phyloP scores from a whole-genome alignment of 2,113 vertebrate genomes.

The Clarias gariepinus region DNA sequence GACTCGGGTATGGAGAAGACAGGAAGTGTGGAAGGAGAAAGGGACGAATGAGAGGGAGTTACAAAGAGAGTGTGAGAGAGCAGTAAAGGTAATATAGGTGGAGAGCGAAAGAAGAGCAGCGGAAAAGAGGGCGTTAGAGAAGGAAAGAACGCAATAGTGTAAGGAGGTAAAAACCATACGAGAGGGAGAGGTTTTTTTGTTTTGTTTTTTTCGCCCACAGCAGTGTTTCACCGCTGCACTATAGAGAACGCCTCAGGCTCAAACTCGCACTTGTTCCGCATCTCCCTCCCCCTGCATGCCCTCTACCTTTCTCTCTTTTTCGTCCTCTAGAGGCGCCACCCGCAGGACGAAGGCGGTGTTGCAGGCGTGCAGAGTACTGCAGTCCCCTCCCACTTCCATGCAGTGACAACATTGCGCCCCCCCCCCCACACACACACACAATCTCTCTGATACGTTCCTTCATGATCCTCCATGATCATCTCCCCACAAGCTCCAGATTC shows the following conservation, averaged over 20 bases:
- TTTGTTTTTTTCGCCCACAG: constrained; percentile 27
- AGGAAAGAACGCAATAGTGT: background rate
- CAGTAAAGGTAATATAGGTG: constrained; percentile 16
- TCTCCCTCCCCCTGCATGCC: constrained; percentile 21
- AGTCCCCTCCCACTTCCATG: constrained; percentile 72
- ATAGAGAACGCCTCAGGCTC: constrained; percentile 19
- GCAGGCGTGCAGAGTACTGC: constrained; percentile 65
- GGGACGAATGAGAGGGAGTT: background rate
- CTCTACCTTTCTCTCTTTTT: constrained; percentile 9
- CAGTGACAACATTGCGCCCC: constrained; percentile 62
- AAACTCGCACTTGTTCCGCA: constrained; percentile 47
- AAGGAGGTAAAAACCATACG: constrained; percentile 2
- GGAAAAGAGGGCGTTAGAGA: background rate
- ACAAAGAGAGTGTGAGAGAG: background rate
- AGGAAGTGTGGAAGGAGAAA: constrained; percentile 13
- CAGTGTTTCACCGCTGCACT: constrained; percentile 17
- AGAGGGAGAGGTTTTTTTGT: constrained; percentile 57
- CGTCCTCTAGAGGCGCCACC: constrained; percentile 65
- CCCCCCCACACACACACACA: background rate
- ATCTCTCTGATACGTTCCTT: constrained; percentile 1
- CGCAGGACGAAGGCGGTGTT: constrained; percentile 62
- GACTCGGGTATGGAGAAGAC: background rate
- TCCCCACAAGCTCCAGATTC: background rate
- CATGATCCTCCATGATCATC: constrained; percentile 12
- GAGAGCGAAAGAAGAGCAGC: background rate